Evolutionary conservation across 2,888 invertebrate genomes (phyloP), one percentile per base, ranked within the genome.

Genomic region (Epistrophella euchroma): DNA sequence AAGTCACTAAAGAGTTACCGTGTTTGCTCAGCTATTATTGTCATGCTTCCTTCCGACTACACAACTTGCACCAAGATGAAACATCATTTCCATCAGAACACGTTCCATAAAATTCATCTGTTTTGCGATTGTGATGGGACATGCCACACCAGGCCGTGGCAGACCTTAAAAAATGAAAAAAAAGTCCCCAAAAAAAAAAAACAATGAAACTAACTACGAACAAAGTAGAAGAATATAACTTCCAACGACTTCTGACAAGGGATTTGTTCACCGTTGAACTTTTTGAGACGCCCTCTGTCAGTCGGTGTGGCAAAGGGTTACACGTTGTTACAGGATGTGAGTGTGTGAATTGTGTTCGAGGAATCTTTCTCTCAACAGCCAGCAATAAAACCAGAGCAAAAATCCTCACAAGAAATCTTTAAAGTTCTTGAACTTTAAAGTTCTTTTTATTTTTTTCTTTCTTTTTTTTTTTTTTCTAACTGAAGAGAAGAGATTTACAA

Each of bases 261-360:
- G 84, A 84, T 84, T 84, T 84, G 84, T 71, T 79, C 79, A 75
- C 84, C 74, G 84, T 84, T 84, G 66, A 84, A 84, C 84, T 84
- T 84, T 84, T 52, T 60, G 66, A 79, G 79, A 66, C 70, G 71
- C 58, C 68, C 71, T 74, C 52, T 84, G 84, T 79, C 79, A 84
- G 50, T 75, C 58, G 45, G 55, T 22, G 15, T 64, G 58, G 60
- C 56, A 78, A 83, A 78, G 70, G 78, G 76, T 81, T 81, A 32
- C 82, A 77, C 50, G 28, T 72, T 68, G 43, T 73, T 71, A 77
- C 68, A 68, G 10, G 35, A 37, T n/a, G 47, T 15, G 17, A 9
- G 40, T 55, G 66, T 70, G 35, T 52, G 35, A 47, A 19, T n/a
- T 11, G n/a, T 40, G 32, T 45, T 13, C 37, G 47, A 73, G 17